Conservation (phyloP, 2,113 vertebrate species). For the Abramis brama region DNA sequence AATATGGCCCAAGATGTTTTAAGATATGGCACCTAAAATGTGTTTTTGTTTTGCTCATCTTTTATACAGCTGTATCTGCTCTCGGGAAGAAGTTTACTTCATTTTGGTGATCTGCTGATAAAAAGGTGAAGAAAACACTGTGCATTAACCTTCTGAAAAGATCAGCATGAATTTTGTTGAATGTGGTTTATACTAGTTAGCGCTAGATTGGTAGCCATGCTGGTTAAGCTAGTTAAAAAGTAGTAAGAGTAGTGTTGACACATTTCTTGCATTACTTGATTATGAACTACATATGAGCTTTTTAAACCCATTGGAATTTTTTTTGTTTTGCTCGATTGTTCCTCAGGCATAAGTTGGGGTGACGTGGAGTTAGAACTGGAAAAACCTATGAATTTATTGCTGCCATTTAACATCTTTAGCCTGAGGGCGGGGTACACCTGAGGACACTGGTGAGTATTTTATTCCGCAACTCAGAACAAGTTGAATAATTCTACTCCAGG, state of each 20-base stretch:
- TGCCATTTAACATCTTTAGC: slow-evolving; percentile 69
- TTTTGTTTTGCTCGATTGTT: neutral
- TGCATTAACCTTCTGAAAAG: neutral
- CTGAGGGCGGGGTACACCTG: slow-evolving; percentile 66
- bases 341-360: slow-evolving; percentile 53
- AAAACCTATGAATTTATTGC: slow-evolving; percentile 89
- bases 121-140: slow-evolving; percentile 79
- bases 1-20: neutral
- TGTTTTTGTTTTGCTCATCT: neutral
- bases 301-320: neutral
- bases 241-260: neutral
- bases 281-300: neutral
- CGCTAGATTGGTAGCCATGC: neutral
- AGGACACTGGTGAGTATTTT: slow-evolving; percentile 85
- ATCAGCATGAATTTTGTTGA: neutral
- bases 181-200: neutral
- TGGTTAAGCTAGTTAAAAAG: neutral
- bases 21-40: neutral
- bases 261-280: neutral
- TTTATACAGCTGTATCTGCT: slow-evolving; percentile 86
- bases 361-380: slow-evolving; percentile 80
- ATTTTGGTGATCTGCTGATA: slow-evolving; percentile 88
- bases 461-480: slow-evolving; percentile 20
- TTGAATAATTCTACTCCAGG: neutral
- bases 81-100: slow-evolving; percentile 99